Base-by-base conservation (phyloP, 2,888 invertebrate species). In the Volucella inanis region DNA sequence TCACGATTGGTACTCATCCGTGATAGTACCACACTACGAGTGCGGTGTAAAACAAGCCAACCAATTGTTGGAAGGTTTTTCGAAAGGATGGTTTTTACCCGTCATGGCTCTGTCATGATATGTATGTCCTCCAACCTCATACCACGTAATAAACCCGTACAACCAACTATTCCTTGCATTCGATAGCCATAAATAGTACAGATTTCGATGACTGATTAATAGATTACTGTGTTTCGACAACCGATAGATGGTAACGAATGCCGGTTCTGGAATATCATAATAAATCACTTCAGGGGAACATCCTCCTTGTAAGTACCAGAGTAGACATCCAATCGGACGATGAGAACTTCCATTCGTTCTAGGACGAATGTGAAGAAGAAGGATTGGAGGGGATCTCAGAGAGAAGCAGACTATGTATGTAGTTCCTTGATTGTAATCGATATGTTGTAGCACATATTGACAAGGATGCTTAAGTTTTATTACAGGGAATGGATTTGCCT, bases 201-300 rank as follows among this genome's bases (percentile, higher is more conserved):
- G 79, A 83, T 75, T 79, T 74, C 83, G 74, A 83, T 79, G 79
- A 77, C 82, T 83, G 74, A 78, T 83, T 78, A 83, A 78, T 83
- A 79, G 79, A 83, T 83, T 79, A 79, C 68, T 57, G 45, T 70
- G 74, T 79, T 74, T 79, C 79, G 79, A 74, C 72, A 72, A 41
- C 43, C 55, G 47, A 67, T 67, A 67, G 65, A 62, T 55, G 68
- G 64, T 59, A 64, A 62, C 68, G 61, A 45, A 72, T 67, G 67
- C 68, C 79, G 64, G 39, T 49, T 10, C 57, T 65, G 68, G 59
- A 76, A 79, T 75, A 75, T 79, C 70, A 64, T 59, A 68, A 75
- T 65, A 65, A 79, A 78, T 84, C 68, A 70, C 74, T 61, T 59
- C 8, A 12, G 52, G 49, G 39, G 62, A 45, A n/a, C 61, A 57